Conservation (phyloP, 2,113 vertebrate species). For the Oncorhynchus clarkii region DNA sequence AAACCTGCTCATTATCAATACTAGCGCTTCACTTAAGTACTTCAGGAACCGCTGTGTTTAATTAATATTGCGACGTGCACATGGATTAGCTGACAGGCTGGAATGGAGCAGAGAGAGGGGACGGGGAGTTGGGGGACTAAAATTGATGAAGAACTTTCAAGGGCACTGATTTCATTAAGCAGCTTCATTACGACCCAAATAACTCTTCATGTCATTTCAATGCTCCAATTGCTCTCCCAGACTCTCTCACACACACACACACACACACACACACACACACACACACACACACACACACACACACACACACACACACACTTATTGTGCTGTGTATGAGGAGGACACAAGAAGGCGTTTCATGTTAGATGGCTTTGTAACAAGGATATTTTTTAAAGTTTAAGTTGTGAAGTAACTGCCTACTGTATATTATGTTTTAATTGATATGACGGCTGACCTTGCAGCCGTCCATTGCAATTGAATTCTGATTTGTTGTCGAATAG, state of each 20-base stretch:
- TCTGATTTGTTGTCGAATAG: not conserved
- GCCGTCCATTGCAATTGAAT: not conserved
- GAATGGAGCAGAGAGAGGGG: constrained; percentile 49
- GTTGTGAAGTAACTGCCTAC: not conserved
- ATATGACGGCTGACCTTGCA: no score
- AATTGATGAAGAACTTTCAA: constrained; percentile 92
- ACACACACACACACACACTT: not conserved
- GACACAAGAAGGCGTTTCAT: no score
- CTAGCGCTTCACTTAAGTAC: constrained; percentile 83
- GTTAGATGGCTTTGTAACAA: not conserved
- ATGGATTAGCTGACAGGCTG: constrained; percentile 82
- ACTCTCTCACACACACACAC: not conserved
- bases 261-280: no score
- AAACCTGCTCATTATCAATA: constrained; percentile 89
- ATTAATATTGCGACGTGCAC: constrained; percentile 82
- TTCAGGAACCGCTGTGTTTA: constrained; percentile 85
- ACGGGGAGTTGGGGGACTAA: constrained; percentile 63
- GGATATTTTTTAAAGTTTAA: not conserved
- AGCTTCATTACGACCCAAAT: constrained; percentile 81
- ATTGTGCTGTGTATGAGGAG: no score
- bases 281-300: no score
- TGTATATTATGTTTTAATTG: not conserved
- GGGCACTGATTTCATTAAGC: constrained; percentile 89
- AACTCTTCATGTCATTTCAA: constrained; percentile 78
- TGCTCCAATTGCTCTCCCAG: constrained; percentile 43